Percentiles rank a stretch among this genome's conserved stretches.
phyloP scores from a whole-genome alignment of 2,113 vertebrate genomes.

The Ammospiza caudacuta region DNA sequence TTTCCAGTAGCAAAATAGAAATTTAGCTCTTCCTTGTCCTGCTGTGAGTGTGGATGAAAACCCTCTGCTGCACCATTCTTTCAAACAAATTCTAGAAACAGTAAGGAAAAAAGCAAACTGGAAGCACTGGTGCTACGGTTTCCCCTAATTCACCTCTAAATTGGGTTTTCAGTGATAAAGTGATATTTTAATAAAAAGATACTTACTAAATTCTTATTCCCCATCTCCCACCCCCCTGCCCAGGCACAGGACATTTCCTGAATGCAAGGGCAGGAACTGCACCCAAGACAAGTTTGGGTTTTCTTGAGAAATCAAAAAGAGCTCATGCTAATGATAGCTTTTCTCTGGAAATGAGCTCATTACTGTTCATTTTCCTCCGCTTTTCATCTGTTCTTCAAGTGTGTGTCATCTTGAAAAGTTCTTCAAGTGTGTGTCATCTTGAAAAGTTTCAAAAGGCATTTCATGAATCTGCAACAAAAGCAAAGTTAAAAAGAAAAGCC shows the following conservation, averaged over 20 bases:
- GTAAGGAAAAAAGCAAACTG: neutral
- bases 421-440: slow-evolving; percentile 15
- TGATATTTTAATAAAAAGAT: neutral
- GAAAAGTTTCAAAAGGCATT: slow-evolving; percentile 40
- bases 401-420: slow-evolving; percentile 5
- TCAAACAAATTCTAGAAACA: neutral
- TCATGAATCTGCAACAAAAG: slow-evolving; percentile 22
- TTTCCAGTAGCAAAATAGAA: neutral
- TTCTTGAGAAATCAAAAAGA: slow-evolving; percentile 13
- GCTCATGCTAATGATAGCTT: neutral
- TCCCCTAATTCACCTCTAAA: neutral
- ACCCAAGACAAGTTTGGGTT: neutral
- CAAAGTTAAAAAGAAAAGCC: slow-evolving; percentile 1
- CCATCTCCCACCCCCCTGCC: fast-evolving
- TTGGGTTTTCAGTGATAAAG: neutral
- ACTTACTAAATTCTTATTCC: neutral
- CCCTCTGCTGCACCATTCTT: neutral
- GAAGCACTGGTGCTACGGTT: neutral
- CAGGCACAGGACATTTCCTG: neutral
- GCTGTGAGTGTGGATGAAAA: neutral
- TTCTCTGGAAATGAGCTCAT: slow-evolving; percentile 47
- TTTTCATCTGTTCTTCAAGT: slow-evolving; percentile 55
- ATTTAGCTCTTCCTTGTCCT: neutral
- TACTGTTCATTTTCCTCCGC: slow-evolving; percentile 30
- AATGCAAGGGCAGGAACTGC: neutral